Conservation (phyloP, 1,140 invertebrate genomes). For the Musca vetustissima region DNA sequence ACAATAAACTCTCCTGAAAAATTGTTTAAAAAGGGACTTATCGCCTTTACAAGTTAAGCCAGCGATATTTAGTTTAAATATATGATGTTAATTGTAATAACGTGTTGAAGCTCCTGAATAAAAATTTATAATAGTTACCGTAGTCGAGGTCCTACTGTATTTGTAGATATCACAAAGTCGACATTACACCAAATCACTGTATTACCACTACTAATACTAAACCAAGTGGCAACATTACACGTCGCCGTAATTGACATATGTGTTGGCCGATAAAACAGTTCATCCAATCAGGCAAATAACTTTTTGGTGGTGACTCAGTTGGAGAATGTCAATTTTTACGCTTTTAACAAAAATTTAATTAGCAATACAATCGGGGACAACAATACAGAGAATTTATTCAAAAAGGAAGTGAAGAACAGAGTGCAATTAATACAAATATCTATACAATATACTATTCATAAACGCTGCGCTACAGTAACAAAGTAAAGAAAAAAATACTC, state of each 20-base stretch:
- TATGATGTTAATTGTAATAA: no score
- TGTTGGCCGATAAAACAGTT: neutral
- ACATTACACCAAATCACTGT: no score
- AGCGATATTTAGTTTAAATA: no score
- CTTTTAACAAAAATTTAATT: conserved; percentile 19
- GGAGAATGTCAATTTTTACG: conserved; percentile 22
- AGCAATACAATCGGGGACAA: neutral
- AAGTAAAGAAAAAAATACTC: neutral
- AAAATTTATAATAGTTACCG: no score
- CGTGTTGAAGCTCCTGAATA: no score
- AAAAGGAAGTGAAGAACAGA: neutral
- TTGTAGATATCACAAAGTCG: no score
- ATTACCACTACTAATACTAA: no score
- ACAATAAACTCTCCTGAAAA: no score
- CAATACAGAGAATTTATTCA: conserved; percentile 14
- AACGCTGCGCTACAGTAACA: neutral
- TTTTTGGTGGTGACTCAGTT: conserved; percentile 23
- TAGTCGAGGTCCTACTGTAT: no score
- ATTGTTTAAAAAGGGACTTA: no score
- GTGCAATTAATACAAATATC: conserved; percentile 7
- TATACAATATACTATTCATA: conserved; percentile 5
- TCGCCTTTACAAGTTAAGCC: no score
- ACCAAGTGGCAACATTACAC: conserved; percentile 15
- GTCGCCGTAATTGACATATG: conserved; percentile 9
- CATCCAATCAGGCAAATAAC: conserved; percentile 11